A percentile compares a stretch with the other conserved stretches of the same genome.
phyloP scores from a whole-genome alignment of 1,140 invertebrate genomes.

The Zaprionus nigranus region DNA sequence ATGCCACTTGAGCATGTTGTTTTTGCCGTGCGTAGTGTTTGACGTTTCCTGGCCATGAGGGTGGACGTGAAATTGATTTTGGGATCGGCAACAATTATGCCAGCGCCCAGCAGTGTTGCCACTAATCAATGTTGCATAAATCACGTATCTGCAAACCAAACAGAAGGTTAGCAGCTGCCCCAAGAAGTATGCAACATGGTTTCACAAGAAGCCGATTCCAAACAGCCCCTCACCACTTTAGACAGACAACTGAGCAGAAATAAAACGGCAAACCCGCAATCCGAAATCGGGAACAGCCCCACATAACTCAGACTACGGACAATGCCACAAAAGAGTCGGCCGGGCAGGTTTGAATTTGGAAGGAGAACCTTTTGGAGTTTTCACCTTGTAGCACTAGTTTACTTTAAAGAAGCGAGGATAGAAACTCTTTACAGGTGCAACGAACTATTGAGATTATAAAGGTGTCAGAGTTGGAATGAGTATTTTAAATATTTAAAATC shows the following conservation, averaged over 20 bases:
- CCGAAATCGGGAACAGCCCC: slow-evolving; percentile 46
- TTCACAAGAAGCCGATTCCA: background rate
- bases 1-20: slow-evolving; percentile 54
- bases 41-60: slow-evolving; percentile 52
- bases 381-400: background rate
- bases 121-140: slow-evolving; percentile 54
- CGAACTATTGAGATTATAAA: background rate
- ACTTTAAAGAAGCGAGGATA: background rate
- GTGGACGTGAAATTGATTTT: slow-evolving; percentile 25
- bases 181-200: slow-evolving; percentile 37
- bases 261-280: slow-evolving; percentile 31
- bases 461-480: background rate
- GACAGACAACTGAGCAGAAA: background rate
- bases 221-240: background rate
- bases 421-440: background rate
- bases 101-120: background rate
- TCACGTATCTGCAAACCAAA: slow-evolving; percentile 40
- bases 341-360: background rate
- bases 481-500: background rate
- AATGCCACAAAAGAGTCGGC: slow-evolving; percentile 38
- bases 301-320: slow-evolving; percentile 39
- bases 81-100: slow-evolving; percentile 30
- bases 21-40: slow-evolving; percentile 57
- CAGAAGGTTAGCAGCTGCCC: slow-evolving; percentile 25
- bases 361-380: too few species aligned